Evolutionary conservation across 2,113 vertebrate species (phyloP), one percentile per base, ranked within the genome.

Genomic region (Dasyprocta punctata): DNA sequence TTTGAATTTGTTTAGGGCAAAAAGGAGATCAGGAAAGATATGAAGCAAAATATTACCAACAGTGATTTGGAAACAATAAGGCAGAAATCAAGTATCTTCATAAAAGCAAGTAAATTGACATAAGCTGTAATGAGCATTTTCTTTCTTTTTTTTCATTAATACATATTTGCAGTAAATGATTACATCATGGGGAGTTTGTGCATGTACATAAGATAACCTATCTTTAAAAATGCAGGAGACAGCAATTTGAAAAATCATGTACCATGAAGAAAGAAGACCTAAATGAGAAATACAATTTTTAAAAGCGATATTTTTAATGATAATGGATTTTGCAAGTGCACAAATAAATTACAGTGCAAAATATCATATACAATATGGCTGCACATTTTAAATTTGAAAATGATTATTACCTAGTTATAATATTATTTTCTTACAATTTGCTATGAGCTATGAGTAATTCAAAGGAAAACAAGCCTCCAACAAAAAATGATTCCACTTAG

Each of bases 331-430:
- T 41, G 7, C 58, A 81, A 58, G 16, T 17, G 1, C 2, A 52
- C 36, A 86, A 44, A 71, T 67, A 28, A 97, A 80, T 78, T 38
- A 26, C 19, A 69, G 8, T 92, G 44, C 60, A 77, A 90, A 82
- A 71, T 93, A 60, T 3, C 38, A 36, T 11, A 75, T 1, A 63
- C 1, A 96, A 47, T 58, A 16, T 58, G 38, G 1, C 36, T 83
- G 22, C 7, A 78, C 19, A 49, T 87, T 83, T 92, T 75, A 86
- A 82, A 94, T 67, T 54, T 83, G 77, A 88, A 93, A 19, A 86
- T 28, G 1, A 52, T 82, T 90, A 61, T 83, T 77, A 86, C 24
- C 67, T 26, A 77, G 22, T 78, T 22, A 24, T 89, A 82, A 24
- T 22, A 56, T 28, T 67, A 4, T 26, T 82, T 92, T 54, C 49